These are phyloP conservation scores for Portevinia maculata DNA, from an alignment of 2,888 invertebrate genomes.

Conservation along the genomic window DNA sequence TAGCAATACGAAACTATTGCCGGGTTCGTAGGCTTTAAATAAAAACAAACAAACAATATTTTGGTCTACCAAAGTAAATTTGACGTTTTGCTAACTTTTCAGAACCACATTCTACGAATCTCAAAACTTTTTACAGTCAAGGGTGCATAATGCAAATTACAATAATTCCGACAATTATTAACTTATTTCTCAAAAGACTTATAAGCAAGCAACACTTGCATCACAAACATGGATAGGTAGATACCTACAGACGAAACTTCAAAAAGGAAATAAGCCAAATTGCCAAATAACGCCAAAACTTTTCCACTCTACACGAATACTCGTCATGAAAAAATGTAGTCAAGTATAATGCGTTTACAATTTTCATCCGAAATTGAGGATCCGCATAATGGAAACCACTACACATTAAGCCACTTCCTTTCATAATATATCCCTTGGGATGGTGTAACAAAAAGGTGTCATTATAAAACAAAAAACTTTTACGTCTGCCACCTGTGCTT, in stretches of 20 bases:
- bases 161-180: too few relatives aligned
- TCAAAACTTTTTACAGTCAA: too few relatives aligned
- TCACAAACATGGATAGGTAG: background rate
- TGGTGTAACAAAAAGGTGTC: slow-evolving; percentile 9
- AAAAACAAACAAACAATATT: too few relatives aligned
- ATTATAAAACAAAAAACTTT: slow-evolving; percentile 40
- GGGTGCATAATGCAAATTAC: too few relatives aligned
- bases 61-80: too few relatives aligned
- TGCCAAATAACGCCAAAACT: background rate
- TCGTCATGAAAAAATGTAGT: background rate
- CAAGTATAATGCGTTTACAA: background rate
- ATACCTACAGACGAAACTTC: too few relatives aligned
- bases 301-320: background rate
- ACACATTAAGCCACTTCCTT: background rate
- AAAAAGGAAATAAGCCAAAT: background rate
- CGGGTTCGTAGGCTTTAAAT: too few relatives aligned
- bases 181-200: background rate
- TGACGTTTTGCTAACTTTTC: too few relatives aligned
- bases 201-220: background rate
- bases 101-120: too few relatives aligned
- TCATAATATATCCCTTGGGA: slow-evolving; percentile 9
- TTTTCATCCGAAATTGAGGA: slow-evolving; percentile 8
- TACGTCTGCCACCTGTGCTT: slow-evolving; percentile 40
- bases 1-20: too few relatives aligned
- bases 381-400: slow-evolving; percentile 20